phyloP scores from a whole-genome alignment of 2,797 vertebrate species.

The Spinibarbus caldwelli region DNA sequence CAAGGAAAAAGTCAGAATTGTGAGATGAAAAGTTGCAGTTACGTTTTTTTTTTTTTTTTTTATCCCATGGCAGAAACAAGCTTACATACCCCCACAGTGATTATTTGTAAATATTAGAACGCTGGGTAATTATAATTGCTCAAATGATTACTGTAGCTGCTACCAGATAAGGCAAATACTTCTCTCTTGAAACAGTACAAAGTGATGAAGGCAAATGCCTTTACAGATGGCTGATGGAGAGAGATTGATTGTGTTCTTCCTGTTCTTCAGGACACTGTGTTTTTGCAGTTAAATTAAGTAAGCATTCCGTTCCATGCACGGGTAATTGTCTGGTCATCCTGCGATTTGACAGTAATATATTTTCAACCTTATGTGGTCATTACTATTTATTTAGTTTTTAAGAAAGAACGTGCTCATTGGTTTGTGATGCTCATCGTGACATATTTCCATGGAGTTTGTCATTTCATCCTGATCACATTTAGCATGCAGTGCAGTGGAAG shows the following conservation, averaged over 20 bases:
- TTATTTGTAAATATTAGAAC: neutral
- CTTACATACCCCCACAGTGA: neutral
- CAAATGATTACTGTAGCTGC: neutral
- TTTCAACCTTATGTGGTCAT: constrained; percentile 13
- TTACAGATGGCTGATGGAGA: constrained; percentile 3
- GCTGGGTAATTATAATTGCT: neutral
- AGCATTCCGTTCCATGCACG: constrained; percentile 7
- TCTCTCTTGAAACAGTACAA: neutral
- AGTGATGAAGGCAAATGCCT: neutral
- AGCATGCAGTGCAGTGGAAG: constrained; percentile 3
- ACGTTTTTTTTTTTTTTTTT: neutral
- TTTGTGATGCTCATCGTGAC: neutral
- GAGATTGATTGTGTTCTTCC: constrained; percentile 4
- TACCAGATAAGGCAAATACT: neutral
- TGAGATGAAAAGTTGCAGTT: neutral
- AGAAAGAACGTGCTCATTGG: constrained; percentile 7
- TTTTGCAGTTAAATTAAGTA: constrained; percentile 4
- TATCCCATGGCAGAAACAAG: neutral
- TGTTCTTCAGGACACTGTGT: neutral
- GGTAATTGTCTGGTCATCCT: constrained; percentile 22
- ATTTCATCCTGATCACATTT: constrained; percentile 33
- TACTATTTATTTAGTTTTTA: constrained; percentile 30
- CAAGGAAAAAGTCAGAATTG: neutral
- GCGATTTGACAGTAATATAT: constrained; percentile 16
- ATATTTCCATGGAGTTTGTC: constrained; percentile 37